Conservation (phyloP, 92 coral and sea anemone species). For the Epizoanthus rinbou region DNA sequence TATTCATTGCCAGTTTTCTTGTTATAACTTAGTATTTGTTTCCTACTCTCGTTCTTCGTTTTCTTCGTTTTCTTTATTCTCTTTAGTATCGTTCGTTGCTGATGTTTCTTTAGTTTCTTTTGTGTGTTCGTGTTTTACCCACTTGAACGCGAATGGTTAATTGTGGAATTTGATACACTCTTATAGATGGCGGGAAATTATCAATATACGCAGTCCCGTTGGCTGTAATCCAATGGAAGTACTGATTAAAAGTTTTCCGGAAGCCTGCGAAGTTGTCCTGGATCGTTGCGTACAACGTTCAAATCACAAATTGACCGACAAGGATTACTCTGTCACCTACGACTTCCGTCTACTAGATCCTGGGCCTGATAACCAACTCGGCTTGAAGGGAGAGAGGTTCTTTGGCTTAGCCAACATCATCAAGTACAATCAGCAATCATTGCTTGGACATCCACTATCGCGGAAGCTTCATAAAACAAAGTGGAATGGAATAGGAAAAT, state of each 20-base stretch:
- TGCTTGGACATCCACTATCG: constrained; percentile 82
- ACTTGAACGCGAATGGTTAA: too few relatives aligned
- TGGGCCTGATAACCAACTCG: constrained; percentile 68
- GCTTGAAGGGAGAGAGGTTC: constrained; percentile 51
- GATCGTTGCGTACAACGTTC: constrained; percentile 69
- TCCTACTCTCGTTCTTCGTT: neutral
- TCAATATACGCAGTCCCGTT: constrained; percentile 30
- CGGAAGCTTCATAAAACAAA: constrained; percentile 58
- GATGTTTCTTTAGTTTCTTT: too few relatives aligned
- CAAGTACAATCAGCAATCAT: constrained; percentile 60
- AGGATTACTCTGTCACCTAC: constrained; percentile 70
- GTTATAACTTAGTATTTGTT: too few relatives aligned
- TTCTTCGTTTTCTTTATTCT: too few relatives aligned
- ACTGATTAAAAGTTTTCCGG: constrained; percentile 71
- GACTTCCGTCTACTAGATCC: constrained; percentile 78
- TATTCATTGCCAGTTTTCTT: too few relatives aligned
- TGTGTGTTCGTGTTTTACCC: too few relatives aligned
- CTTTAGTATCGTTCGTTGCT: too few relatives aligned
- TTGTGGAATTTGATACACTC: too few relatives aligned
- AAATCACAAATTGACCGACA: constrained; percentile 55
- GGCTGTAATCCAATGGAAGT: constrained; percentile 58
- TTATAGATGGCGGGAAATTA: constrained; percentile 69
- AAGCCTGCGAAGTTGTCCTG: constrained; percentile 71
- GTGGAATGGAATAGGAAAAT: constrained; percentile 70
- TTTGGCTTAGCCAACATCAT: constrained; percentile 62